Percentiles rank a stretch among this genome's conserved stretches.
Evolutionary conservation across 1,140 invertebrate species (phyloP).

Genomic region (Radopholus similis): DNA sequence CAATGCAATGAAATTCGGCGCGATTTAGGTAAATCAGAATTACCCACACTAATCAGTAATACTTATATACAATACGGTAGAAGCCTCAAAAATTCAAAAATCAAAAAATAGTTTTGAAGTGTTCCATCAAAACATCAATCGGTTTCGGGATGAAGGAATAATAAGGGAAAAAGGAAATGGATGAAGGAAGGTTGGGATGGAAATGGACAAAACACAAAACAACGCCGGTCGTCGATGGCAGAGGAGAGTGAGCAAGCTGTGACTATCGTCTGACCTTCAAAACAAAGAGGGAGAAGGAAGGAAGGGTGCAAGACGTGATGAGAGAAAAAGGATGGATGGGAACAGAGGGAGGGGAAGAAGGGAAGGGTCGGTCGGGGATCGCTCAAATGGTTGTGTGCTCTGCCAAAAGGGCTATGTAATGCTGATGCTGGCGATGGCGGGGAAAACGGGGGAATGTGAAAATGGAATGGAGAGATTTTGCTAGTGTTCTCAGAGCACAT

Average conservation of each 20-base stretch:
- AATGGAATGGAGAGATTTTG: too few relatives aligned
- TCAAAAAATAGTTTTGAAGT: not conserved
- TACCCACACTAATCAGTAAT: too few relatives aligned
- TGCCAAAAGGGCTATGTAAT: too few relatives aligned
- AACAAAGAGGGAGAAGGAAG: not conserved
- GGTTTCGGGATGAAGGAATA: not conserved
- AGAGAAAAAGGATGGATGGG: not conserved
- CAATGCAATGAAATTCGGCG: not conserved
- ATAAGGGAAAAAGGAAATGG: not conserved
- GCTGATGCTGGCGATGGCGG: too few relatives aligned
- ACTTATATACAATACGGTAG: not conserved
- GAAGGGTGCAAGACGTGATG: not conserved
- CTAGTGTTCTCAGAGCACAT: too few relatives aligned
- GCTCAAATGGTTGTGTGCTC: too few relatives aligned
- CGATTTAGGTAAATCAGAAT: too few relatives aligned
- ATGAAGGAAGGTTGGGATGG: not conserved
- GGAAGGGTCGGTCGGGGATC: not conserved
- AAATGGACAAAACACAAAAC: not conserved
- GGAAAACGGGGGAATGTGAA: too few relatives aligned
- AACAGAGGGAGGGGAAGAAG: not conserved
- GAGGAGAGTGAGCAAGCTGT: not conserved
- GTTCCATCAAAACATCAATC: not conserved
- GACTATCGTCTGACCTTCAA: conserved; percentile 19
- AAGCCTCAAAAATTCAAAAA: not conserved
- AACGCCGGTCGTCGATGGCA: not conserved